Evolutionary conservation across 2,888 invertebrate genomes (phyloP).

Genomic region (Flexamia atlantica): DNA sequence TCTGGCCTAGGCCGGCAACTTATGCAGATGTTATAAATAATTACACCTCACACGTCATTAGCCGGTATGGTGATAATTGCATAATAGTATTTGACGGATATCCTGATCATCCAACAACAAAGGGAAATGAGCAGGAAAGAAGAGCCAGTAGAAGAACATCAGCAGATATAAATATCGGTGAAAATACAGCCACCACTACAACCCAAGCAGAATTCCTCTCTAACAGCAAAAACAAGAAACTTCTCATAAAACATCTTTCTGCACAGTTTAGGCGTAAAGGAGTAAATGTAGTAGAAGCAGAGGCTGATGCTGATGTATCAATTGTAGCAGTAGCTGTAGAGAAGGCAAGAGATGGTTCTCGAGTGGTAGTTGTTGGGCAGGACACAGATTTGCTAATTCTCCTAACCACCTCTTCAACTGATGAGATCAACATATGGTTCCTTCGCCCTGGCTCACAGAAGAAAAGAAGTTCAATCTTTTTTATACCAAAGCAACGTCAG

Average conservation of each 20-base stretch:
- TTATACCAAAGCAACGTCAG: not conserved
- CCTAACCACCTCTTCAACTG: slow-evolving; percentile 4
- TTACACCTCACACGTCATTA: not conserved
- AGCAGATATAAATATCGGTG: slow-evolving; percentile 4
- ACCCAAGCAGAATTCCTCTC: slow-evolving; percentile 10
- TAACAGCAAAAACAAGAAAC: slow-evolving; percentile 1
- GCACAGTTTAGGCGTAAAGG: not conserved
- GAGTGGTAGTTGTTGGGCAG: slow-evolving; percentile 13
- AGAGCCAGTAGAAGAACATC: slow-evolving; percentile 2
- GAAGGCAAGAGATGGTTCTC: not conserved
- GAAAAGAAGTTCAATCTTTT: not conserved
- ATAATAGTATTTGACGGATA: not conserved
- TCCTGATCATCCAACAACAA: slow-evolving; percentile 20
- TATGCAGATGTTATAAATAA: no score
- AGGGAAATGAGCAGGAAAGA: slow-evolving; percentile 9
- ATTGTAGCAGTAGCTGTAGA: not conserved
- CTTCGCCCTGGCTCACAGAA: slow-evolving; percentile 20
- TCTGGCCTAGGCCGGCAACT: slow-evolving; percentile 10
- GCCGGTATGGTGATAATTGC: not conserved
- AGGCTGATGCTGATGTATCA: slow-evolving; percentile 25
- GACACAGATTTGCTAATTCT: slow-evolving; percentile 20
- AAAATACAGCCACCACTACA: slow-evolving; percentile 10
- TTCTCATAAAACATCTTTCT: slow-evolving; percentile 1
- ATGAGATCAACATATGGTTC: slow-evolving; percentile 9
- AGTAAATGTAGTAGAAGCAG: not conserved